Conservation (phyloP, 2,888 invertebrate genomes). For the Lumbricus terrestris region DNA sequence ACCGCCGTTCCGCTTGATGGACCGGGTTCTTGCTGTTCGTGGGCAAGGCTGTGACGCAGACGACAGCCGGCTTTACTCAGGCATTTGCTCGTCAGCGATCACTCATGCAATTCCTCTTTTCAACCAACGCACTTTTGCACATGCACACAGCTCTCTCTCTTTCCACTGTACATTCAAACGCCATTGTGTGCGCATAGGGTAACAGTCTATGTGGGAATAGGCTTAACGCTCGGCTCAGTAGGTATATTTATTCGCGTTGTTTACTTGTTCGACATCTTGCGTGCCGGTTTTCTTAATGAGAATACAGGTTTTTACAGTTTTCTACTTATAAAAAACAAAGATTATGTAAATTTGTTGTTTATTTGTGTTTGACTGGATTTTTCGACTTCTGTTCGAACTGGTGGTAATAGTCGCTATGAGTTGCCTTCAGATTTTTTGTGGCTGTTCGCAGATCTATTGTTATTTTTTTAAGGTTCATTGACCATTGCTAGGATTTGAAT, state of each 20-base stretch:
- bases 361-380: too few relatives aligned
- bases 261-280: neutral
- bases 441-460: neutral
- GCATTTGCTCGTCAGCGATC: neutral
- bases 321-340: neutral
- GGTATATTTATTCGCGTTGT: neutral
- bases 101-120: neutral
- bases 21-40: neutral
- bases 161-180: too few relatives aligned
- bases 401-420: too few relatives aligned
- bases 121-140: neutral
- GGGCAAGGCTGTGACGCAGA: neutral
- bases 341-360: neutral
- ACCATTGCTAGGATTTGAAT: too few relatives aligned
- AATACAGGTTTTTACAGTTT: neutral
- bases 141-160: neutral
- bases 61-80: neutral
- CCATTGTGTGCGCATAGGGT: neutral
- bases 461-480: neutral
- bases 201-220: neutral
- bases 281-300: neutral
- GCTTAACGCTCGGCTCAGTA: neutral
- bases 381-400: too few relatives aligned
- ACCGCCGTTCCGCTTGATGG: neutral
- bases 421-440: too few relatives aligned